Evolutionary conservation across 2,888 invertebrate genomes (phyloP), one percentile per base, ranked within the genome.

Genomic region (Pollenia amentaria): DNA sequence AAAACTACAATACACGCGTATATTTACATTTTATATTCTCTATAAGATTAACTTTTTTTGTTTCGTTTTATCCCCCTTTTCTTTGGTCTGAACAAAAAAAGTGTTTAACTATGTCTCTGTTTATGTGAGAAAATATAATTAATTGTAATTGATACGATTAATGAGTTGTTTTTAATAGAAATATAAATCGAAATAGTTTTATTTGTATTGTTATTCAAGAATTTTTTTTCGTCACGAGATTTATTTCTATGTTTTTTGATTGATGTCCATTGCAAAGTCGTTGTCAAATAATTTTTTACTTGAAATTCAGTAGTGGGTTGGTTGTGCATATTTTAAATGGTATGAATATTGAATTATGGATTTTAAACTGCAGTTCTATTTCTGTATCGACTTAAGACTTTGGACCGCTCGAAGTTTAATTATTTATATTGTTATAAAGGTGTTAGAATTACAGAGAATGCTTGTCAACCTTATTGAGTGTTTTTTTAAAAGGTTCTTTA

Each of bases 61-160:
- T 84, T 18, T 57, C 11, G 57, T 44, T 44, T 72, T 40, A 11
- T n/a, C 7, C 21, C 16, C n/a, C n/a, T n/a, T 38, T 48, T n/a
- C 21, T n/a, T 65, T 60, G 16, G 10, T 44, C 14, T 46, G 16
- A 16, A 57, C 29, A 11, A 40, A 77, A 67, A 64, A 70, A 69
- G n/a, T 53, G 40, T 79, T 64, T 12, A 46, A 11, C 57, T 72
- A 18, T 65, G 18, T 51, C 12, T 40, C 11, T 76, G 21, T 81
- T 67, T 53, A 60, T 84, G 75, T 82, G 73, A 48, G 72, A 70
- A 79, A 51, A 29, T 57, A 64, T 86, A 84, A 87, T 87, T 83
- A 87, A 83, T 87, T 84, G 84, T 81, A 87, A 84, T 84, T 73
- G 80, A 84, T 87, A 87, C 77, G 18, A 77, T 60, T 76, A 64